Base-by-base conservation (phyloP, 2,797 vertebrate species). In the Micrastur ruficollis region DNA sequence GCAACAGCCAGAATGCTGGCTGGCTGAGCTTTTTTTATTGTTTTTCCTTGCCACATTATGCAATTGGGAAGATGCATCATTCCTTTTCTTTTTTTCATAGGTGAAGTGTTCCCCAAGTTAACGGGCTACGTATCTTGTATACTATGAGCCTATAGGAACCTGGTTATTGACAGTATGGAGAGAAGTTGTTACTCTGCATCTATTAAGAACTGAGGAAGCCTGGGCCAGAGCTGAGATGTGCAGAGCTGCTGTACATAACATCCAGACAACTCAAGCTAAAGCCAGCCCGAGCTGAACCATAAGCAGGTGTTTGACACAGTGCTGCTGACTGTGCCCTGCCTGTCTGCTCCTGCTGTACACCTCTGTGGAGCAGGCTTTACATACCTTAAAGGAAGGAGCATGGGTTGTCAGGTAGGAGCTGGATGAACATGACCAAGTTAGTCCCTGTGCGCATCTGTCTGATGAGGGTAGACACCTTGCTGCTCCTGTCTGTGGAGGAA, bases 251-350 rank as follows among this genome's bases (percentile, higher is more conserved):
- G 8, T 44, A 19, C 0, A 0, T 62, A n/a, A 36, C 56, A 27
- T 7, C 49, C 36, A 46, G 47, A 19, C 36, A 42, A 50, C 29
- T 75, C 31, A 22, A 55, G 52, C 31, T 47, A 40, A 61, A 66
- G 34, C 62, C 74, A 71, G 32, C 38, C n/a, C 7, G 25, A 38
- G 63, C 63, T 23, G 32, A 66, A 32, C 59, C 7, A 1, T 11
- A 50, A 67, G 29, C 2, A 5, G 50, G 22, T 53, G 27, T 49
- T 42, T 0, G 3, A 32, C 55, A 46, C 22, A 2, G 32, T 17
- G 56, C 59, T 2, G 12, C 36, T 7, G 1, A 26, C 13, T 42
- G 62, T 1, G 1, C 34, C 46, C 58, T 15, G 9, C 3, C 1
- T 49, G 14, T 10, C 59, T 2, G 2, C 42, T 84, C 44, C 79